Base-by-base conservation (phyloP, 2,797 vertebrate genomes). In the Karalla daura region DNA sequence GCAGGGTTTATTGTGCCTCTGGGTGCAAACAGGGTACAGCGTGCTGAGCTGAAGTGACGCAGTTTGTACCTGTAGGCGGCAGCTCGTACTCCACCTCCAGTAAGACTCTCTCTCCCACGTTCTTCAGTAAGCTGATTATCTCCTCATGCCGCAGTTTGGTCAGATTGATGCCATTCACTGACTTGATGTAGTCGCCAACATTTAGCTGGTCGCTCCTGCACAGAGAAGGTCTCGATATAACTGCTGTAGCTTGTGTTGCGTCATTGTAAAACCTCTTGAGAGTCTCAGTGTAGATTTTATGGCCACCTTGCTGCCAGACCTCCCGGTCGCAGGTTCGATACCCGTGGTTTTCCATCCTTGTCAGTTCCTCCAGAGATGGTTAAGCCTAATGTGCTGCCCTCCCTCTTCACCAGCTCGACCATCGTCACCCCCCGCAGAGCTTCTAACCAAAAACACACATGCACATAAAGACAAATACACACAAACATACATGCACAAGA, bases 81-180 rank as follows among this genome's bases (percentile, higher is more conserved):
- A 99, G 95, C 56, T 98, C 96, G 9, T 99, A 99, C 90, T 99
- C 97, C 61, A 99, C 98, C 92, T 99, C 97, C 88, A 99, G 94
- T 86, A 99, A 95, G 65, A 99, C 98, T 25, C 96, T 89, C 84
- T 98, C 97, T 14, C 98, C 98, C 37, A 98, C 97, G 0, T 99
- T 99, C 91, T 97, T 98, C 87, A 99, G 83, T 53, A 99, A 86
- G 69, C 97, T 97, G 84, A 99, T 98, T 82, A 99, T 99, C 92
- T 99, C 98, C 0, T 98, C 97, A 0, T 99, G 97, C 18, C 97
- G 92, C 65, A 99, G 93, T 90, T 96, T 95, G 74, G 96, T 95
- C 89, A 99, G 83, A 87, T 96, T 97, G 77, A 99, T 99, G 80
- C 98, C 98, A 0, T 99, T 99, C 82, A 99, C 98, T 0, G 97